A percentile compares a stretch with the other conserved stretches of the same genome.
These are phyloP conservation scores for Thecocarcelia acutangulata DNA, from an alignment of 2,888 invertebrate species.

Conservation along the genomic window DNA sequence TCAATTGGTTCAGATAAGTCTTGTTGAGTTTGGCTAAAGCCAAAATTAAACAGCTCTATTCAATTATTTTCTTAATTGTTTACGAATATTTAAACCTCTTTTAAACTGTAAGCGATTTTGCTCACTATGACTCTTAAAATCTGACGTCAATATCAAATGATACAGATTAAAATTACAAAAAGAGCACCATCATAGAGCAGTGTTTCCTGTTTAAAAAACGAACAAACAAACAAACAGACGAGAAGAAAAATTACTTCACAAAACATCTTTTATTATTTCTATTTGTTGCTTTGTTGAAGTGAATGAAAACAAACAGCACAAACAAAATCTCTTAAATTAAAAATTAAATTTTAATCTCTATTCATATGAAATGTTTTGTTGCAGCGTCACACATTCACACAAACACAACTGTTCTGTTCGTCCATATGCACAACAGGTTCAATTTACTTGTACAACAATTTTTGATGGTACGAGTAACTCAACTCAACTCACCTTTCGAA, in stretches of 20 bases:
- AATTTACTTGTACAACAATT: conserved; percentile 30
- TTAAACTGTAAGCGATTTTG: too few species aligned
- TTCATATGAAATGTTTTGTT: conserved; percentile 65
- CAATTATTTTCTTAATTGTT: too few species aligned
- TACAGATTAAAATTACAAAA: conserved; percentile 23
- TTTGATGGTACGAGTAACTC: conserved; percentile 18
- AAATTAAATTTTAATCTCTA: conserved; percentile 80
- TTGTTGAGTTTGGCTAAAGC: too few species aligned
- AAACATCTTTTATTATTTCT: conserved; percentile 61
- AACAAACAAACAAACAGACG: conserved; percentile 31
- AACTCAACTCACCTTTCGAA: conserved; percentile 51
- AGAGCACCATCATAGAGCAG: background rate
- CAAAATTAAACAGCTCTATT: too few species aligned
- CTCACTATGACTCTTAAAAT: background rate
- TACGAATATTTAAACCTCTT: too few species aligned
- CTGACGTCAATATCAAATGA: conserved; percentile 2
- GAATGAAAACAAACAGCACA: conserved; percentile 74
- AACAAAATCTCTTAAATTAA: conserved; percentile 79
- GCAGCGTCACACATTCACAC: conserved; percentile 13
- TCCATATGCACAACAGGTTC: background rate
- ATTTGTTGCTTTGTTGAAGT: conserved; percentile 64
- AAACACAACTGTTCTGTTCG: background rate
- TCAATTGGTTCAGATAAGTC: too few species aligned
- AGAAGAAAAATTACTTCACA: conserved; percentile 55
- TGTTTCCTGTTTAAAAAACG: background rate